A percentile compares a stretch with the other conserved stretches of the same genome.
These are phyloP conservation scores for Hyla sarda DNA, from an alignment of 2,113 vertebrate genomes.

Conservation along the genomic window DNA sequence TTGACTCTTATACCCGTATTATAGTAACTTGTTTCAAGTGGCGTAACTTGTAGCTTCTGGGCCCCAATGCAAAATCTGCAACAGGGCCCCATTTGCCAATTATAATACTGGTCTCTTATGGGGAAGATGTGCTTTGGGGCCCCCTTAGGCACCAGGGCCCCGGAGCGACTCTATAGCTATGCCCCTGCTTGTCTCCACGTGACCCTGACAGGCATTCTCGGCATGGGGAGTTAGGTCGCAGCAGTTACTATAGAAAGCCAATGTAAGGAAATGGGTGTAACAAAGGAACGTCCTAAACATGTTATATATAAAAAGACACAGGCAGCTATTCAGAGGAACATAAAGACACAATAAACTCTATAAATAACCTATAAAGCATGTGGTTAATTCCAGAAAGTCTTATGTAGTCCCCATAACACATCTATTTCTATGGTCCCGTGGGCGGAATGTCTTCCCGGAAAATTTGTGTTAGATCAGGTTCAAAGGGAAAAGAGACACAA, in stretches of 20 bases:
- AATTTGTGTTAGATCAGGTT: too few species aligned
- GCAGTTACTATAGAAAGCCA: not conserved
- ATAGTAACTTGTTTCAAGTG: not conserved
- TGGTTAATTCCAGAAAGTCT: not conserved
- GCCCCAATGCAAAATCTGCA: too few species aligned
- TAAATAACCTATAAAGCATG: not conserved
- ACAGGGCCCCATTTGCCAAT: too few species aligned
- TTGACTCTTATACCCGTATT: not conserved
- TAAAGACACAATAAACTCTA: not conserved
- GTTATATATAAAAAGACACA: not conserved
- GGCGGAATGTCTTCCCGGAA: too few species aligned
- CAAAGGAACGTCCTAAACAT: not conserved
- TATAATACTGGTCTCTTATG: too few species aligned
- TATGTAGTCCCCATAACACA: not conserved
- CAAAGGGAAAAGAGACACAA: too few species aligned
- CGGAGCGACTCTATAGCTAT: too few species aligned
- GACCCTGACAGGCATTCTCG: not conserved
- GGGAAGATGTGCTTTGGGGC: too few species aligned
- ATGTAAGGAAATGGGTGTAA: slow-evolving; percentile 5
- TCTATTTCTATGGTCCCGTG: too few species aligned
- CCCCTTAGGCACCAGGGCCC: too few species aligned
- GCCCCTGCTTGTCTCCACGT: too few species aligned
- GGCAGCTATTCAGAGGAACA: not conserved
- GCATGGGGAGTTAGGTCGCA: not conserved
- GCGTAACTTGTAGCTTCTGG: too few species aligned